Conservation (phyloP, 2,888 invertebrate genomes). For the Pardosa pseudoannulata region DNA sequence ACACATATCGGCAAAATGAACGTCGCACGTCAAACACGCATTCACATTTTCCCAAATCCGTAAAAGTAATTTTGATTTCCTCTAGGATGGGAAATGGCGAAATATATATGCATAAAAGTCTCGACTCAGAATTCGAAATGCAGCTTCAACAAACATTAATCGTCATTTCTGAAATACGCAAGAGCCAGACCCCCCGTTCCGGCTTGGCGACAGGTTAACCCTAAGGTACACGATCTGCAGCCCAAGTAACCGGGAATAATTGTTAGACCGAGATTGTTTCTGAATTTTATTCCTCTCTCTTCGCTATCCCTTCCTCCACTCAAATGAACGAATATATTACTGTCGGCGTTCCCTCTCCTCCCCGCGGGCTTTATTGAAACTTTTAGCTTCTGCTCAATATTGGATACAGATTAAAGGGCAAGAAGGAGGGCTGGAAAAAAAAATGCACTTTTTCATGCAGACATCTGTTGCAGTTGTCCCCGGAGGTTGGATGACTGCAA, state of each 20-base stretch:
- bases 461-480: constrained; percentile 29
- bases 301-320: neutral
- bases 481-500: constrained; percentile 43
- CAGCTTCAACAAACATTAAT: constrained; percentile 71
- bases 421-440: constrained; percentile 13
- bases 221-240: constrained; percentile 35
- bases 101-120: constrained; percentile 19
- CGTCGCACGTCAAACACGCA: constrained; percentile 4
- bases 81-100: constrained; percentile 19
- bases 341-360: constrained; percentile 14
- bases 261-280: constrained; percentile 69
- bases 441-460: constrained; percentile 20
- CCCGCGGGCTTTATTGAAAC: constrained; percentile 52
- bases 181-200: constrained; percentile 3
- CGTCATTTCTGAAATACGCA: constrained; percentile 38
- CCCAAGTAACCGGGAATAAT: constrained; percentile 61
- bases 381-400: constrained; percentile 66
- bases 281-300: neutral
- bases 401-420: constrained; percentile 56
- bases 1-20: constrained; percentile 14
- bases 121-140: constrained; percentile 35
- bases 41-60: constrained; percentile 36
- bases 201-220: constrained; percentile 61
- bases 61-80: constrained; percentile 62
- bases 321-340: constrained; percentile 72